Evolutionary conservation across 2,888 invertebrate species (phyloP).

Genomic region (Odontomyia ornata): DNA sequence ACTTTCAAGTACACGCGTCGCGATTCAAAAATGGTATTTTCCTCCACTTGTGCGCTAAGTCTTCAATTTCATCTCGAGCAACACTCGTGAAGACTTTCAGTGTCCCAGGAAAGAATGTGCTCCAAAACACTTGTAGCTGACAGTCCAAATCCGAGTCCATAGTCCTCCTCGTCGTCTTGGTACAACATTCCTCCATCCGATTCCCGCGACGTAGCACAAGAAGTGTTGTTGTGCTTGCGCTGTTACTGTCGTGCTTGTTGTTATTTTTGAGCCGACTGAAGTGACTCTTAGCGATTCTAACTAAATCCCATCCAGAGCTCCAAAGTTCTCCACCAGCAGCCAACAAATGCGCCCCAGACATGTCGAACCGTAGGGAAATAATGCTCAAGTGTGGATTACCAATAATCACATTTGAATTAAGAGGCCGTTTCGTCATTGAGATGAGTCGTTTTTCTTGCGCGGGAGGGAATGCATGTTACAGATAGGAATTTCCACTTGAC

Average conservation of each 20-base stretch:
- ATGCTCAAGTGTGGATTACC: constrained; percentile 45
- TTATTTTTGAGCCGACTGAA: constrained; percentile 37
- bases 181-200: no score
- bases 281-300: constrained; percentile 42
- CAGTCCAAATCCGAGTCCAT: constrained; percentile 14
- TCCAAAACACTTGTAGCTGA: constrained; percentile 42
- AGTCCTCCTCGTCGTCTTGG: not conserved
- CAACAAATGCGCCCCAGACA: constrained; percentile 13
- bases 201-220: not conserved
- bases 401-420: constrained; percentile 45
- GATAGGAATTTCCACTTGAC: constrained; percentile 43
- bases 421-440: constrained; percentile 44
- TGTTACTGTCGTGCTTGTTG: constrained; percentile 41
- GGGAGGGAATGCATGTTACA: constrained; percentile 36
- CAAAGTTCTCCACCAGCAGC: not conserved
- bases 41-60: no score
- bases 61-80: not conserved
- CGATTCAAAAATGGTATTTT: no score
- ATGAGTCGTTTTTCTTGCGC: constrained; percentile 20
- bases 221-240: constrained; percentile 16
- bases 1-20: no score
- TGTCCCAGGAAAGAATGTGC: constrained; percentile 33
- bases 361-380: constrained; percentile 30
- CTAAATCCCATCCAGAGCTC: constrained; percentile 40
- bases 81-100: constrained; percentile 7